phyloP scores from a whole-genome alignment of 2,888 invertebrate genomes.

The Synergus gifuensis region DNA sequence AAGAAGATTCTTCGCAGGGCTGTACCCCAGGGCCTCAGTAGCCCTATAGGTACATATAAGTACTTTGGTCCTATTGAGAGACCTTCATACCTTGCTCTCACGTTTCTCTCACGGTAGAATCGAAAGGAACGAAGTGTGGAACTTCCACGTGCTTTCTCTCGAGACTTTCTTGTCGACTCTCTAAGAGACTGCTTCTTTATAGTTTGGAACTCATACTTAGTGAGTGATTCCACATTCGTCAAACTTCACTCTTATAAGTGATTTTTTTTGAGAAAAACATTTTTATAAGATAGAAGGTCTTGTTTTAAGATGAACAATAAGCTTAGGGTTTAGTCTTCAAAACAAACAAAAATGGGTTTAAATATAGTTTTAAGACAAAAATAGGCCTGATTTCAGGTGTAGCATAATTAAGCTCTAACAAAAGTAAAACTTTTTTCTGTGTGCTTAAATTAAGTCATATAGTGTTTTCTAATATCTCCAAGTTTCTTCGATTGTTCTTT shows the following conservation, averaged over 20 bases:
- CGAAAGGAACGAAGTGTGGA: conserved; percentile 54
- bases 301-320: too few species aligned
- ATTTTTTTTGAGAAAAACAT: too few species aligned
- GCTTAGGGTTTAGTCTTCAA: too few species aligned
- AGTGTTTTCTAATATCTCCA: too few species aligned
- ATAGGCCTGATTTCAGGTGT: too few species aligned
- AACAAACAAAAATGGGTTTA: too few species aligned
- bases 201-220: neutral
- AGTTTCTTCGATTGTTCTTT: too few species aligned
- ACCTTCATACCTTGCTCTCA: conserved; percentile 38
- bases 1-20: conserved; percentile 48
- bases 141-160: conserved; percentile 69
- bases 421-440: too few species aligned
- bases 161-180: conserved; percentile 66
- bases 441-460: too few species aligned
- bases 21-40: conserved; percentile 43
- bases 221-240: neutral
- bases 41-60: conserved; percentile 24
- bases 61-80: conserved; percentile 11
- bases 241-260: neutral
- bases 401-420: too few species aligned
- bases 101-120: conserved; percentile 46
- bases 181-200: conserved; percentile 47
- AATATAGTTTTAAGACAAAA: too few species aligned
- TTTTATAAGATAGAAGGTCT: too few species aligned